Conservation (phyloP, 2,888 invertebrate species). For the Phengaris alcon region DNA sequence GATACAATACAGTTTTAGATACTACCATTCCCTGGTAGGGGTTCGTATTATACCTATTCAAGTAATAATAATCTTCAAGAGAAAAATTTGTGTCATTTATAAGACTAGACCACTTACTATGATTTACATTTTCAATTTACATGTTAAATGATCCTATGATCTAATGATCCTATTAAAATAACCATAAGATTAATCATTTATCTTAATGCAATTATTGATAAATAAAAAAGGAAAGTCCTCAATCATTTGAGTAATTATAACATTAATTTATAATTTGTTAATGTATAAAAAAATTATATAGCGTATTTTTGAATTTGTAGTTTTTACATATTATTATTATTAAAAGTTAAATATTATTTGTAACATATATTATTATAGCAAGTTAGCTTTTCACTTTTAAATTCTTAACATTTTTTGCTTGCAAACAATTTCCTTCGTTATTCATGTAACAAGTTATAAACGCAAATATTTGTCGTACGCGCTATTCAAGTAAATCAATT, state of each 20-base stretch:
- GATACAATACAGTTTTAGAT: too few relatives aligned
- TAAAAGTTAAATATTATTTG: not conserved
- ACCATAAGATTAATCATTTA: not conserved
- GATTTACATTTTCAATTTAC: slow-evolving; percentile 14
- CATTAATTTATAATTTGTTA: too few relatives aligned
- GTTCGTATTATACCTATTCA: not conserved
- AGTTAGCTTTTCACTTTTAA: not conserved
- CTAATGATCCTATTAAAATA: not conserved
- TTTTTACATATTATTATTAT: not conserved
- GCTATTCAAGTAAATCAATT: not conserved
- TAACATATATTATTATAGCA: not conserved
- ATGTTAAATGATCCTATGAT: not conserved
- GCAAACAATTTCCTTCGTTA: not conserved
- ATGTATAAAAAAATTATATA: too few relatives aligned
- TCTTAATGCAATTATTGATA: slow-evolving; percentile 2
- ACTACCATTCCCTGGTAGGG: not conserved
- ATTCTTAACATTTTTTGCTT: not conserved
- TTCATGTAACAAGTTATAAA: not conserved
- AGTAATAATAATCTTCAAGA: not conserved
- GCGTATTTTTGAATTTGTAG: not conserved
- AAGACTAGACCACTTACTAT: not conserved
- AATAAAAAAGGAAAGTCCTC: not conserved
- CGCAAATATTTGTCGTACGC: not conserved
- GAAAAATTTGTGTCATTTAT: not conserved
- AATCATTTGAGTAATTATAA: too few relatives aligned